phyloP scores from a whole-genome alignment of 2,888 invertebrate species.

The Stenotaenia linearis region DNA sequence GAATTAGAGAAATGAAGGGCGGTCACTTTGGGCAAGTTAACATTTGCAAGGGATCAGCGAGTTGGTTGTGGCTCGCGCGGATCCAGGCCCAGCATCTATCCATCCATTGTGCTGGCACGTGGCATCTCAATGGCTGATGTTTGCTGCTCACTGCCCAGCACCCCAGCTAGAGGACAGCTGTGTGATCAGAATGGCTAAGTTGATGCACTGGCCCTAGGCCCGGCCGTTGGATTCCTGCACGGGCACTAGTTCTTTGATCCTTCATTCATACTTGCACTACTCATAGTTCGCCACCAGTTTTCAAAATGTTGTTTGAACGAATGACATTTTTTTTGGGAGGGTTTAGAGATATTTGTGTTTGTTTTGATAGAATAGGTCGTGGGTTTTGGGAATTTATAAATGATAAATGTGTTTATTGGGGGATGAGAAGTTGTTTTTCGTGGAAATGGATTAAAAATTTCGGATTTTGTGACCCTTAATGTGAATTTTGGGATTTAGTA shows the following conservation, averaged over 20 bases:
- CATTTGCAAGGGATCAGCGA: conserved; percentile 12
- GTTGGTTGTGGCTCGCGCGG: conserved; percentile 11
- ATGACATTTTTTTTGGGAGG: no score
- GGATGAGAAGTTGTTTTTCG: no score
- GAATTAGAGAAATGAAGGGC: background rate
- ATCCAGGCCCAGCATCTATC: conserved; percentile 2
- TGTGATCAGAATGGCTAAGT: conserved; percentile 29
- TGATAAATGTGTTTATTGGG: no score
- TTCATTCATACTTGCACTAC: background rate
- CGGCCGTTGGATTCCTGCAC: background rate
- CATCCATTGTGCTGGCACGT: conserved; percentile 23
- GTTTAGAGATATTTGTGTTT: no score
- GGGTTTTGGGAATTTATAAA: no score
- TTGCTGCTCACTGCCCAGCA: conserved; percentile 12
- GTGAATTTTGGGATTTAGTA: no score
- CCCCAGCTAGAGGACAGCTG: background rate
- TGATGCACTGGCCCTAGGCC: conserved; percentile 2
- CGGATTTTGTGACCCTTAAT: no score
- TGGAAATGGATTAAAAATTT: no score
- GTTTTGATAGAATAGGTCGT: no score
- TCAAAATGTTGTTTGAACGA: no score
- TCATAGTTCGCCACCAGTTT: background rate
- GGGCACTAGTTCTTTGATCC: background rate
- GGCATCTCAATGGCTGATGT: conserved; percentile 26
- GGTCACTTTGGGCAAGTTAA: background rate